Conservation (phyloP, 2,888 invertebrate species). For the Drosophila pegasa region DNA sequence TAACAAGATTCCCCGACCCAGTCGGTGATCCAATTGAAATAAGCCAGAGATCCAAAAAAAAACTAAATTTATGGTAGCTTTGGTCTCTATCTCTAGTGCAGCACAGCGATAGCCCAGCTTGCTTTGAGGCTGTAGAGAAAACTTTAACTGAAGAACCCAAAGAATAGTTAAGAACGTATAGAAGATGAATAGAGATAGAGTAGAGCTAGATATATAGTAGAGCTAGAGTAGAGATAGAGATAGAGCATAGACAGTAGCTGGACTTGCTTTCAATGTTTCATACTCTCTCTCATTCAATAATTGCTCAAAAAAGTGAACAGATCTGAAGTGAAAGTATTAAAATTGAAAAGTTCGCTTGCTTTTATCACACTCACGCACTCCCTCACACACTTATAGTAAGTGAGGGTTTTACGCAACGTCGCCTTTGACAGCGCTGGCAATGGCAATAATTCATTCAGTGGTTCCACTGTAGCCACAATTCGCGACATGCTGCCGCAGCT, state of each 20-base stretch:
- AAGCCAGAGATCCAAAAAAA: background rate
- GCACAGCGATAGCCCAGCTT: background rate
- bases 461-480: slow-evolving; percentile 24
- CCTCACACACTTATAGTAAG: slow-evolving; percentile 4
- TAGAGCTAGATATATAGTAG: too few relatives aligned
- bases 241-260: too few relatives aligned
- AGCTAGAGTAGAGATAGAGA: too few relatives aligned
- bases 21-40: background rate
- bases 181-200: too few relatives aligned
- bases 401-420: slow-evolving; percentile 46
- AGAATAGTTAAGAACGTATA: too few relatives aligned
- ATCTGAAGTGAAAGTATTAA: slow-evolving; percentile 4
- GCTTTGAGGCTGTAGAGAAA: too few relatives aligned
- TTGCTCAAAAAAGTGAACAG: background rate
- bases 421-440: slow-evolving; percentile 22
- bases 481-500: slow-evolving; percentile 1
- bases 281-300: background rate
- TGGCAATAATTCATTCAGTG: slow-evolving; percentile 55
- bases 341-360: slow-evolving; percentile 23
- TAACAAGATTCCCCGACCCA: background rate
- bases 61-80: too few relatives aligned
- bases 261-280: slow-evolving; percentile 5
- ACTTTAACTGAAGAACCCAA: too few relatives aligned
- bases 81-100: background rate
- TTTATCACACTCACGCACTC: slow-evolving; percentile 15